Conservation (phyloP, 2,113 vertebrate genomes). For the Pimephales promelas region DNA sequence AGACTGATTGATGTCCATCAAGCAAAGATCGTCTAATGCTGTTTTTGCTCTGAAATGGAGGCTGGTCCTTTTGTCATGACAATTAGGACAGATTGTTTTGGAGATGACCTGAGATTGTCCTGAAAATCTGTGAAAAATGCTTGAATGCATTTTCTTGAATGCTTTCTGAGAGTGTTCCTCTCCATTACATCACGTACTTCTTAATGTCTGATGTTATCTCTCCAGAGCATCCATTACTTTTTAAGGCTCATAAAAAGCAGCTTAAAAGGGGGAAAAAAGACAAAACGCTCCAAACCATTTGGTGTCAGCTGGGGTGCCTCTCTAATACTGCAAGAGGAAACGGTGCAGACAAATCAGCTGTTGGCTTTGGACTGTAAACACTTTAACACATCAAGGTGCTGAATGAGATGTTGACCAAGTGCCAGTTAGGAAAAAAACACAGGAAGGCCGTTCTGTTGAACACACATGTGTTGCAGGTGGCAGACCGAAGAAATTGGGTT, state of each 20-base stretch:
- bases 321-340: constrained; percentile 50
- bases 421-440: constrained; percentile 60
- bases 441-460: constrained; percentile 31
- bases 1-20: neutral
- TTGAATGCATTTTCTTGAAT: too few relatives aligned
- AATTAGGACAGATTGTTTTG: constrained; percentile 60
- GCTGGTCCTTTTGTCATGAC: constrained; percentile 55
- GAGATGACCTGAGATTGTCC: constrained; percentile 53
- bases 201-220: constrained; percentile 64
- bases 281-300: constrained; percentile 30
- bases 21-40: neutral
- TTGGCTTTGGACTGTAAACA: constrained; percentile 64
- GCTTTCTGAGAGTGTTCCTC: constrained; percentile 45
- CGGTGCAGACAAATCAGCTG: constrained; percentile 50
- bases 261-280: constrained; percentile 42
- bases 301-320: neutral
- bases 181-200: constrained; percentile 62
- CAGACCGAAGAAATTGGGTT: constrained; percentile 40
- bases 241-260: constrained; percentile 45
- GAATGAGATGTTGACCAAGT: constrained; percentile 60
- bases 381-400: constrained; percentile 61
- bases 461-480: constrained; percentile 44
- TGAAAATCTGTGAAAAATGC: constrained; percentile 61
- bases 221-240: constrained; percentile 40
- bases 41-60: constrained; percentile 57